Evolutionary conservation across 1,140 invertebrate species (phyloP), one percentile per base, ranked within the genome.

Genomic region (Telenomus remus): DNA sequence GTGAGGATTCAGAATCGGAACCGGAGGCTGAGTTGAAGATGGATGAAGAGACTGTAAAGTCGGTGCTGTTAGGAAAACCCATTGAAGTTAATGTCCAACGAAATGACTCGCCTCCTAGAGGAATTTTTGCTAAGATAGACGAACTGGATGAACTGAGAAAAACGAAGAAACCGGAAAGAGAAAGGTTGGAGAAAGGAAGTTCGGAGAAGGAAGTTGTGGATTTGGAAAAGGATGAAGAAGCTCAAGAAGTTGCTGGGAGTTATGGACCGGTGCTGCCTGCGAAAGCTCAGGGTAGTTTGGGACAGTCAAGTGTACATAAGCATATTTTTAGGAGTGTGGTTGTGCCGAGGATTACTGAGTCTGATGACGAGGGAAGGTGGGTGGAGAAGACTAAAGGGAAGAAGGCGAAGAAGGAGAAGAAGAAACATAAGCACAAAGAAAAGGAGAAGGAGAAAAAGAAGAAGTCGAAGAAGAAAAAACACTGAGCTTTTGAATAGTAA

Each of bases 91-190:
- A 91, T 81, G 48, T 88, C 0, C 84, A 91, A 70, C 89, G 92
- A 53, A 94, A 93, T 60, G 89, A 85, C 8, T 93, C 92, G 4
- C 92, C 92, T 0, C 91, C 92, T 0, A 88, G 91, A 64, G 93
- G 93, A 1, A 93, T 94, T 54, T 95, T 95, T 79, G 92, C 93
- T 0, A 92, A 93, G 66, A 84, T 95, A 15, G 92, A n/a, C n/a
- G n/a, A 94, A 85, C 89, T 93, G 10, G 91, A 92, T 68, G 87
- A 85, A 79, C 74, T 92, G 0, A 35, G 46, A 14, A 13, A 78
- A 9, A 46, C 55, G 6, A 59, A 35, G 27, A 74, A 50, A 16
- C 35, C 27, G 0, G 16, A 53, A 37, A 46, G 14, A 13, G 11
- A 4, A 33, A 51, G 16, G n/a, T 9, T 11, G 11, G 43, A 46